Conservation (phyloP, 1,140 invertebrate species). For the Galleria mellonella region DNA sequence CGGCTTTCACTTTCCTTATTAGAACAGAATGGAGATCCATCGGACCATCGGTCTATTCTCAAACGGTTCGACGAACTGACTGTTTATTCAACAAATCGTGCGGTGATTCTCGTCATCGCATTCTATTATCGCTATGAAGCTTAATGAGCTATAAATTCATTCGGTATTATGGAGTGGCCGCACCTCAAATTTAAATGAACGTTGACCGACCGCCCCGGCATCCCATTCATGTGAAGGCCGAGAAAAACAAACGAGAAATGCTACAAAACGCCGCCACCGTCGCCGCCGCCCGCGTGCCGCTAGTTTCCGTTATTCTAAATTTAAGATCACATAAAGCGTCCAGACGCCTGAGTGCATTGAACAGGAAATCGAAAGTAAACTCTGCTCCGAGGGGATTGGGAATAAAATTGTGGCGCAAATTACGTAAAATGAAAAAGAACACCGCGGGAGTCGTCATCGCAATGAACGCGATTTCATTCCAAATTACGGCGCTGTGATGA, state of each 20-base stretch:
- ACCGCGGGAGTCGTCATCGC: constrained; percentile 28
- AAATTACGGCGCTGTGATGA: constrained; percentile 21
- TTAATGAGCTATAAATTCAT: constrained; percentile 63
- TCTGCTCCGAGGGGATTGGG: constrained; percentile 16
- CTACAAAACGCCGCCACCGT: constrained; percentile 13
- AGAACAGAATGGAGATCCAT: constrained; percentile 8
- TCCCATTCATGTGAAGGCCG: constrained; percentile 65
- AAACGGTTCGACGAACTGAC: constrained; percentile 39
- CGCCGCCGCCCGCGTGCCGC: constrained; percentile 26
- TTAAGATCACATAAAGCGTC: constrained; percentile 41
- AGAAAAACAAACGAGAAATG: constrained; percentile 36
- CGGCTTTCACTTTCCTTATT: constrained; percentile 53
- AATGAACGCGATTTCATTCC: constrained; percentile 25
- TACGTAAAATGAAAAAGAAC: constrained; percentile 20
- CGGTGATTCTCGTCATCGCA: constrained; percentile 3
- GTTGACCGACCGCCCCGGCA: constrained; percentile 42
- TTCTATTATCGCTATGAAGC: constrained; percentile 27
- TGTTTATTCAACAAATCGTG: constrained; percentile 31
- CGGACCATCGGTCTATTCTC: constrained; percentile 13
- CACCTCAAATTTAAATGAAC: constrained; percentile 40
- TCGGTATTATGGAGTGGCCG: constrained; percentile 50
- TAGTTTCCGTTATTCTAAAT: constrained; percentile 61
- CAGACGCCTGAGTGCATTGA: constrained; percentile 9
- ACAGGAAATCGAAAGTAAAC: constrained; percentile 17
- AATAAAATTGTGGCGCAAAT: constrained; percentile 6